phyloP scores from a whole-genome alignment of 2,888 invertebrate genomes.

The Stegana nigrithorax region DNA sequence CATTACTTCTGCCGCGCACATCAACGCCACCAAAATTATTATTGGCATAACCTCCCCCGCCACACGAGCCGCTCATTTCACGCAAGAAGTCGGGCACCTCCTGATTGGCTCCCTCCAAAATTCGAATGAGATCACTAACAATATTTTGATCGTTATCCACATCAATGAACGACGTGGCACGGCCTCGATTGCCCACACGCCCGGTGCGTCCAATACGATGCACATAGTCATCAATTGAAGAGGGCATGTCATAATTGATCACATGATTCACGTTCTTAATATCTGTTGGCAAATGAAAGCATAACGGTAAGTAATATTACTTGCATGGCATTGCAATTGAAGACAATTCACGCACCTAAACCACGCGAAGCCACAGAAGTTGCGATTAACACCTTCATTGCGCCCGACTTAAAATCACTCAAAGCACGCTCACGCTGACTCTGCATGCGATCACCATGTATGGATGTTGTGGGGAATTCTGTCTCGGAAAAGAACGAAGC shows the following conservation, averaged over 20 bases:
- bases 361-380: slow-evolving; percentile 96
- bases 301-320: not conserved
- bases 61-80: slow-evolving; percentile 70
- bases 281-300: slow-evolving; percentile 70
- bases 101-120: slow-evolving; percentile 83
- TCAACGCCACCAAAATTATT: slow-evolving; percentile 78
- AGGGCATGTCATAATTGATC: slow-evolving; percentile 92
- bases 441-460: slow-evolving; percentile 97
- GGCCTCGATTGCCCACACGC: slow-evolving; percentile 90
- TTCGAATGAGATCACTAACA: slow-evolving; percentile 76
- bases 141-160: slow-evolving; percentile 73
- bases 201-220: slow-evolving; percentile 96
- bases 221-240: slow-evolving; percentile 91
- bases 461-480: slow-evolving; percentile 92
- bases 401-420: slow-evolving; percentile 84
- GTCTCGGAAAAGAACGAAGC: slow-evolving; percentile 84
- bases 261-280: slow-evolving; percentile 90
- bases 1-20: slow-evolving; percentile 70
- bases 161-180: slow-evolving; percentile 88
- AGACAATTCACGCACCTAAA: slow-evolving; percentile 71
- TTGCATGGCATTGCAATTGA: too few species aligned
- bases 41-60: slow-evolving; percentile 65
- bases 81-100: slow-evolving; percentile 82
- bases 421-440: slow-evolving; percentile 96
- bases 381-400: slow-evolving; percentile 86